phyloP scores from a whole-genome alignment of 2,113 vertebrate genomes.

The Varanus salvator region DNA sequence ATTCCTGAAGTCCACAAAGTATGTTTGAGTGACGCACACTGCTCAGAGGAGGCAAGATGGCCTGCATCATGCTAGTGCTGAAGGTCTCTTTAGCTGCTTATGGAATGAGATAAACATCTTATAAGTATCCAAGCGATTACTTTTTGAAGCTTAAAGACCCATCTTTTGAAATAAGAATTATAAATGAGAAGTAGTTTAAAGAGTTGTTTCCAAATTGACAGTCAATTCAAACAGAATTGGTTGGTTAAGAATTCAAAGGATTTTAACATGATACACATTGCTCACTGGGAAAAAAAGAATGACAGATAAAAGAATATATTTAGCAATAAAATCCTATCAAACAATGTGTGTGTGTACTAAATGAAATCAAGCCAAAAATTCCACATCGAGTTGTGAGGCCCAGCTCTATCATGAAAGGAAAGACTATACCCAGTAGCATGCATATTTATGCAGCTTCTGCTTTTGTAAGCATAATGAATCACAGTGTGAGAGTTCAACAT shows the following conservation, averaged over 20 bases:
- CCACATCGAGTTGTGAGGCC: not conserved
- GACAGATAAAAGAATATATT: not conserved
- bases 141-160: not conserved
- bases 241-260: slow-evolving; percentile 26
- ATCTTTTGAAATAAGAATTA: slow-evolving; percentile 25
- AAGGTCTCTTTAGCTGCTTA: slow-evolving; percentile 34
- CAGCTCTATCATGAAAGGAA: not conserved
- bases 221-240: not conserved
- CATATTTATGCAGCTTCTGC: not conserved
- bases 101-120: slow-evolving; percentile 19
- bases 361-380: not conserved
- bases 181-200: slow-evolving; percentile 25
- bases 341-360: not conserved
- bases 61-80: not conserved
- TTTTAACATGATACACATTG: not conserved
- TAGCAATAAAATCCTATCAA: not conserved
- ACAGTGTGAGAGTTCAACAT: not conserved
- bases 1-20: slow-evolving; percentile 22
- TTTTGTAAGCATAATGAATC: not conserved
- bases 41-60: slow-evolving; percentile 26
- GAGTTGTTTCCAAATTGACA: slow-evolving; percentile 2
- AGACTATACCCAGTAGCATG: not conserved
- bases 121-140: not conserved
- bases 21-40: not conserved
- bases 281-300: not conserved